These are phyloP conservation scores for Cartodere bifasciata DNA, from an alignment of 2,888 invertebrate species.

Conservation along the genomic window DNA sequence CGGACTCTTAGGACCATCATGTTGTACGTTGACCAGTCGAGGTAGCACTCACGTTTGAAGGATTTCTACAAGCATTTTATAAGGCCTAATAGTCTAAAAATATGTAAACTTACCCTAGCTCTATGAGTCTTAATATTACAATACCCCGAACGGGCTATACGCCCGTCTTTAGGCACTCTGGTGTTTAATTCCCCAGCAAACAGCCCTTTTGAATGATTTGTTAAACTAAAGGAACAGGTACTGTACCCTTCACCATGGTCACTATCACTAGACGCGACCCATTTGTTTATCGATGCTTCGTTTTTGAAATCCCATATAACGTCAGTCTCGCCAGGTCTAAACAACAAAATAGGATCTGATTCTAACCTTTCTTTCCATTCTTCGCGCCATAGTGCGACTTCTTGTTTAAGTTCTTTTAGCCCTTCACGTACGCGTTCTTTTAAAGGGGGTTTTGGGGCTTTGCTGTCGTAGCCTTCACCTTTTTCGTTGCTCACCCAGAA, in stretches of 20 bases:
- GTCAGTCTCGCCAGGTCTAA: conserved; percentile 55
- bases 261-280: conserved; percentile 63
- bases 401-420: conserved; percentile 49
- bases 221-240: conserved; percentile 49
- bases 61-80: conserved; percentile 61
- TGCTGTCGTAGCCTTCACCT: conserved; percentile 45
- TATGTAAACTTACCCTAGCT: conserved; percentile 42
- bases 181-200: conserved; percentile 61
- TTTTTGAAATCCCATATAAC: conserved; percentile 58
- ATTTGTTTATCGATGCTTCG: conserved; percentile 49
- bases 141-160: conserved; percentile 64
- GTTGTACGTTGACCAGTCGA: conserved; percentile 70
- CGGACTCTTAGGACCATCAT: conserved; percentile 65
- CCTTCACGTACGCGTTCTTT: conserved; percentile 50
- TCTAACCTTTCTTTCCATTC: conserved; percentile 54
- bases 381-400: conserved; percentile 50
- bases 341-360: conserved; percentile 46
- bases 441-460: conserved; percentile 31
- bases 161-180: conserved; percentile 68
- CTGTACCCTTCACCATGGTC: conserved; percentile 76
- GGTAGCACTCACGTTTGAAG: conserved; percentile 56
- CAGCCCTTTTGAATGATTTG: conserved; percentile 52
- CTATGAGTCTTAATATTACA: conserved; percentile 62
- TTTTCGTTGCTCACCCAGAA: conserved; percentile 49
- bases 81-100: too few relatives aligned